Base-by-base conservation (phyloP, 2,888 invertebrate genomes). In the Mythimna ferrago region DNA sequence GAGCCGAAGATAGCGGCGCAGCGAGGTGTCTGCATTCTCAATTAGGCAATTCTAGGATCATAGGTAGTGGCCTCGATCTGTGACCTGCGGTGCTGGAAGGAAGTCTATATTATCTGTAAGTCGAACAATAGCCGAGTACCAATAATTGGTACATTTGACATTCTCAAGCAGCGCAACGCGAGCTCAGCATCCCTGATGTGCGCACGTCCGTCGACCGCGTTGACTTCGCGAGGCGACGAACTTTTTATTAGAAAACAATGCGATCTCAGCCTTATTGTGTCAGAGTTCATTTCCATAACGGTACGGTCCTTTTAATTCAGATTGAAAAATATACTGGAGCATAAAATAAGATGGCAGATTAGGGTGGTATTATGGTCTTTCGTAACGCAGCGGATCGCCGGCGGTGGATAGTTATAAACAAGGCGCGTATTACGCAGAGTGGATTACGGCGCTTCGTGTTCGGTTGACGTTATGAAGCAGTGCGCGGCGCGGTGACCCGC, bases 111-210 rank as follows among this genome's bases (percentile, higher is more conserved):
- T 64, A 66, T 75, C 63, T 71, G 58, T 78, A 76, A 71, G 66
- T 60, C 66, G 67, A 77, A 83, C 84, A 80, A 81, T 86, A 80
- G 58, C 58, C 35, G 72, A 75, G 66, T 71, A 76, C 61, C 83
- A 78, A 87, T 90, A 83, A 91, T 89, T 89, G 88, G 81, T 78
- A 79, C 87, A 87, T 88, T 86, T 88, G 86, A 62, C 80, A 81
- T 83, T 76, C 71, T 66, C 41, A 56, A 78, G 67, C 72, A 63
- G 53, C 54, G 56, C 65, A 51, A 41, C n/a, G 57, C 65, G 75
- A 65, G 65, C 60, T 57, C 41, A 64, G 61, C 69, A 63, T 74
- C 56, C 44, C 53, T 71, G 82, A 66, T 44, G 70, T 35, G 57
- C 14, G 68, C 73, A 67, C 67, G 76, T 77, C 60, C 65, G 51